Conservation (phyloP, 2,113 vertebrate species). For the Paedocypris sp. region DNA sequence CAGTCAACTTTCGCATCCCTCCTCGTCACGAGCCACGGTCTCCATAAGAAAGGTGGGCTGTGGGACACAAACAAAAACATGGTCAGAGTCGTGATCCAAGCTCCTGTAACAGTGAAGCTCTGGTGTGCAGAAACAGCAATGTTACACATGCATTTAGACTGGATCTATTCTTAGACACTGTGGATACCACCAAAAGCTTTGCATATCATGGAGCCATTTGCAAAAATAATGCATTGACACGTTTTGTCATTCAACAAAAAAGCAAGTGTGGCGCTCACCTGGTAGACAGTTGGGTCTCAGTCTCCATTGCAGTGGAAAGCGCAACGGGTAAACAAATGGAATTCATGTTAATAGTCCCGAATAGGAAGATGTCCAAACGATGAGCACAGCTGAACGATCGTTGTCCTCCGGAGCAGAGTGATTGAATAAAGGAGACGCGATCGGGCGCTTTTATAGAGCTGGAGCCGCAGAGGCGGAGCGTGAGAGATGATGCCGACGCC, state of each 20-base stretch:
- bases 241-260: too few species aligned
- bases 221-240: too few species aligned
- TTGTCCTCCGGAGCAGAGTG: not conserved
- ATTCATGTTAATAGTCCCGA: conserved; percentile 37
- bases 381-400: not conserved
- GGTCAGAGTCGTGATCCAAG: conserved; percentile 18
- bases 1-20: conserved; percentile 22
- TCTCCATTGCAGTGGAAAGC: conserved; percentile 5
- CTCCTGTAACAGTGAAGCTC: too few species aligned
- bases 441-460: conserved; percentile 21
- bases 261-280: conserved; percentile 39
- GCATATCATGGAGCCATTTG: too few species aligned
- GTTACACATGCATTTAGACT: too few species aligned
- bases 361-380: not conserved
- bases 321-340: conserved; percentile 32
- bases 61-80: not conserved
- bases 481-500: not conserved
- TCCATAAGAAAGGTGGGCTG: conserved; percentile 61
- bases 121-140: too few species aligned
- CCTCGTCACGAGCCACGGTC: conserved; percentile 61
- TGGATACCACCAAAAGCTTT: too few species aligned
- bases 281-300: conserved; percentile 12
- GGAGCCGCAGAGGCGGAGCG: not conserved
- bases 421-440: conserved; percentile 8
- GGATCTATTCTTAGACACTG: too few species aligned